A percentile compares a stretch with the other conserved stretches of the same genome.
These are phyloP conservation scores for Bolinopsis microptera DNA, from an alignment of 37 sponge, comb jelly and placozoan species.

Conservation along the genomic window DNA sequence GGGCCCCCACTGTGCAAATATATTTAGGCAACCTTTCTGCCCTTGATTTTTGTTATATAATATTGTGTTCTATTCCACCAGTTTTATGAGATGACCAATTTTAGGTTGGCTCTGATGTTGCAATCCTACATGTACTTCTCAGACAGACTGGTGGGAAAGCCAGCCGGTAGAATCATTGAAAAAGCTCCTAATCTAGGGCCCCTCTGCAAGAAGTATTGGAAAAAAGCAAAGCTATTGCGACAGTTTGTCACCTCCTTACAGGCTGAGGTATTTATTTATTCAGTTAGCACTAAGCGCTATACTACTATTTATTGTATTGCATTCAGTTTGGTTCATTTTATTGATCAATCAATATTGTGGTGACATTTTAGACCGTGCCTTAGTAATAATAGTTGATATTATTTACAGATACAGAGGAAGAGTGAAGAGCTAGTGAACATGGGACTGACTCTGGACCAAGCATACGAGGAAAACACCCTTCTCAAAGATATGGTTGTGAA, in stretches of 20 bases:
- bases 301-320: too few species aligned
- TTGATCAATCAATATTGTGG: too few species aligned
- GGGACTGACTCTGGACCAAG: constrained; percentile 22
- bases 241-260: constrained; percentile 44
- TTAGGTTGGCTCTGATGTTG: constrained; percentile 44
- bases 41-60: too few species aligned
- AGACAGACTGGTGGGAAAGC: constrained; percentile 39
- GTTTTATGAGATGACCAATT: not conserved
- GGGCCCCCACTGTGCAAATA: too few species aligned
- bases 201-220: constrained; percentile 57
- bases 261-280: too few species aligned
- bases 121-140: constrained; percentile 62
- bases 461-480: constrained; percentile 19
- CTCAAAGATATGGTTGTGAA: constrained; percentile 40
- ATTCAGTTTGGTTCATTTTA: too few species aligned
- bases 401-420: constrained; percentile 4
- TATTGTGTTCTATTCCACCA: too few species aligned
- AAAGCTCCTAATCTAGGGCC: constrained; percentile 56
- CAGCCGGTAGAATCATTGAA: not conserved
- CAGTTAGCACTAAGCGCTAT: too few species aligned
- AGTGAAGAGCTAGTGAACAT: constrained; percentile 8
- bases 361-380: too few species aligned
- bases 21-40: too few species aligned
- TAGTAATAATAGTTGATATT: too few species aligned
- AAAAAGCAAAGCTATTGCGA: constrained; percentile 33